Evolutionary conservation across 2,888 invertebrate genomes (phyloP).

Genomic region (Agriopis leucophaearia): DNA sequence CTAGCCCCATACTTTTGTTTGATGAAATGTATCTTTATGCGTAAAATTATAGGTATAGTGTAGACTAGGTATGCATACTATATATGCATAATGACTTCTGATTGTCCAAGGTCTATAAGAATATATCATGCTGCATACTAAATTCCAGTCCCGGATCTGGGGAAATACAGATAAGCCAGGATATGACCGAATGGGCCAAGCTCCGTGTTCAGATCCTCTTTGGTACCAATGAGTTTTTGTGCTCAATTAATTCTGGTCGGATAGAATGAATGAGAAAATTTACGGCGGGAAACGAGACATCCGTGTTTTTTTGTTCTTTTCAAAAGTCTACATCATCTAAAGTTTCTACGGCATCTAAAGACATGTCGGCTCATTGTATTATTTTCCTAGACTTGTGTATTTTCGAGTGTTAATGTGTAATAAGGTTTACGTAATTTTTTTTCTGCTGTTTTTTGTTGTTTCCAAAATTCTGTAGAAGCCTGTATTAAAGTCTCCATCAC

Average conservation of each 20-base stretch:
- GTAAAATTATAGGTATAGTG: too few species aligned
- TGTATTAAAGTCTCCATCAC: too few species aligned
- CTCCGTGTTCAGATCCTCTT: conserved; percentile 11
- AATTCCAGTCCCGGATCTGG: conserved; percentile 30
- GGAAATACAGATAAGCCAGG: conserved; percentile 24
- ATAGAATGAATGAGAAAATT: not conserved
- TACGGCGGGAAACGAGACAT: not conserved
- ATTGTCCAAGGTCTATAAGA: conserved; percentile 24
- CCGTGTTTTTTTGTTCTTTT: not conserved
- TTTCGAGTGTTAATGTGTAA: too few species aligned
- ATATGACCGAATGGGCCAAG: conserved; percentile 20
- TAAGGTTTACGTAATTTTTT: too few species aligned
- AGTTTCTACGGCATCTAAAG: too few species aligned
- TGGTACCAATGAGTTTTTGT: not conserved
- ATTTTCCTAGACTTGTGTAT: too few species aligned
- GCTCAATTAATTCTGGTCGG: not conserved
- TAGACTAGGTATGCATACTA: too few species aligned
- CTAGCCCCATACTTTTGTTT: too few species aligned
- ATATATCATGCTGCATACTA: conserved; percentile 24
- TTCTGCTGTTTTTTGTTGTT: too few species aligned
- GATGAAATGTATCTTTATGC: too few species aligned
- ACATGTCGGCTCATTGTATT: too few species aligned
- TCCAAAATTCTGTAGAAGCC: too few species aligned
- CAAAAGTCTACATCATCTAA: not conserved
- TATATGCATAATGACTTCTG: conserved; percentile 9